These are phyloP conservation scores for Plecturocebus donacophilus DNA, from an alignment of 2,113 vertebrate species.

Conservation along the genomic window DNA sequence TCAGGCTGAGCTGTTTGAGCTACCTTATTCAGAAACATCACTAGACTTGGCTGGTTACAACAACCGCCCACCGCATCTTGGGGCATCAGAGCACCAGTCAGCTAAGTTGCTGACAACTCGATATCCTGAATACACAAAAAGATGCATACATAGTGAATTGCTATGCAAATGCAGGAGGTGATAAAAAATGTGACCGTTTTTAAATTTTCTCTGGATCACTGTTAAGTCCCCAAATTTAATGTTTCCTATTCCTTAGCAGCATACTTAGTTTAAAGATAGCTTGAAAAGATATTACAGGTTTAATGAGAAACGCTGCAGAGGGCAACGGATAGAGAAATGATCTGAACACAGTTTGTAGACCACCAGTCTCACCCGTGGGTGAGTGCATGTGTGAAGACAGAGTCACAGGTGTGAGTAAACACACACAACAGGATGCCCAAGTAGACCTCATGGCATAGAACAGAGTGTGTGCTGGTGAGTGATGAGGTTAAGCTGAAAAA, in stretches of 20 bases:
- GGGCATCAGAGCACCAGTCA: not conserved
- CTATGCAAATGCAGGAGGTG: too few relatives aligned
- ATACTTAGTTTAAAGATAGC: not conserved
- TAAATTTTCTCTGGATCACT: not conserved
- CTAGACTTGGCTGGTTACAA: not conserved
- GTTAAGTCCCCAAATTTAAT: not conserved
- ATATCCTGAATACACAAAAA: too few relatives aligned
- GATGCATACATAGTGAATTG: not conserved
- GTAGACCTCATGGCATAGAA: too few relatives aligned
- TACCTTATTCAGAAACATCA: not conserved
- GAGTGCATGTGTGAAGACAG: not conserved
- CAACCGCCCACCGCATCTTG: not conserved
- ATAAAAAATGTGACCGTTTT: too few relatives aligned
- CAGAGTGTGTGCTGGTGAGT: not conserved
- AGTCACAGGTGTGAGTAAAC: not conserved
- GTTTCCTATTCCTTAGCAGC: not conserved
- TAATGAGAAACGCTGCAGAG: not conserved
- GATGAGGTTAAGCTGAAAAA: not conserved
- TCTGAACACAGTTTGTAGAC: not conserved
- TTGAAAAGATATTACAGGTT: not conserved
- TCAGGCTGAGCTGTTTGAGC: not conserved
- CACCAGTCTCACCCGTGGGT: rapidly evolving
- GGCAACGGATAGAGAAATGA: not conserved
- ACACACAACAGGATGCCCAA: not conserved
- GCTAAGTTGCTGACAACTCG: too few relatives aligned